A percentile compares a stretch with the other conserved stretches of the same genome.
Conservation (phyloP, 2,888 invertebrate species). For the Macrosoma leucophasiata region DNA sequence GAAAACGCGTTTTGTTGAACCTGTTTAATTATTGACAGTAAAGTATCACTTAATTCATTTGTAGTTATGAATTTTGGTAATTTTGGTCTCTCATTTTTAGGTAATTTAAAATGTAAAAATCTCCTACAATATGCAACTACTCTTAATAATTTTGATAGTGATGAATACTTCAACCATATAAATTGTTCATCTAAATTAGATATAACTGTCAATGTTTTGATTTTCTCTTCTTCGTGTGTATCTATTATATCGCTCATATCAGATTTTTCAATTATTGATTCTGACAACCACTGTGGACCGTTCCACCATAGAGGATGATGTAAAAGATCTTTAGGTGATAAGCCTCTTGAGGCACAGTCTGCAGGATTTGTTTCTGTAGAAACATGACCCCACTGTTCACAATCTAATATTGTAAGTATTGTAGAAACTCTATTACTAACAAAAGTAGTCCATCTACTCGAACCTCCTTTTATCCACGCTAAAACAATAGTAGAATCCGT, state of each 20-base stretch:
- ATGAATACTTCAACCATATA: slow-evolving; percentile 16
- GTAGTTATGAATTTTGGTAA: slow-evolving; percentile 5
- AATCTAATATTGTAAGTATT: slow-evolving; percentile 21
- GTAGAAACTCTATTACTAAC: slow-evolving; percentile 21
- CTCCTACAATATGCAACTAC: slow-evolving; percentile 20
- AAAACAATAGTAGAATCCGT: slow-evolving; percentile 22
- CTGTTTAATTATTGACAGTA: slow-evolving; percentile 11
- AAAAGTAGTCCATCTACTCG: slow-evolving; percentile 23
- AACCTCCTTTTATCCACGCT: slow-evolving; percentile 19
- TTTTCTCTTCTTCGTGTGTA: slow-evolving; percentile 2
- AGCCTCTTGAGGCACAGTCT: slow-evolving; percentile 29
- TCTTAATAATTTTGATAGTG: slow-evolving; percentile 10
- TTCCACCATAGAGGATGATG: slow-evolving; percentile 9
- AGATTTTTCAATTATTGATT: neutral
- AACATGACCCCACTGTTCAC: slow-evolving; percentile 16
- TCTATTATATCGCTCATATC: neutral
- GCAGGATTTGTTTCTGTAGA: slow-evolving; percentile 26
- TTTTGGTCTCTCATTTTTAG: slow-evolving; percentile 3
- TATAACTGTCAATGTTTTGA: too few relatives aligned
- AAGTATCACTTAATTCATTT: slow-evolving; percentile 12
- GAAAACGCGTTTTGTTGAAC: slow-evolving; percentile 6
- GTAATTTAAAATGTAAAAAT: slow-evolving; percentile 9
- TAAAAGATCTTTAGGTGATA: slow-evolving; percentile 7
- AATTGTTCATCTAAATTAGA: too few relatives aligned
- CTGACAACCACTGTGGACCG: slow-evolving; percentile 19